These are phyloP conservation scores for Sinocyclocheilus anshuiensis DNA, from an alignment of 2,113 vertebrate species.

Conservation along the genomic window DNA sequence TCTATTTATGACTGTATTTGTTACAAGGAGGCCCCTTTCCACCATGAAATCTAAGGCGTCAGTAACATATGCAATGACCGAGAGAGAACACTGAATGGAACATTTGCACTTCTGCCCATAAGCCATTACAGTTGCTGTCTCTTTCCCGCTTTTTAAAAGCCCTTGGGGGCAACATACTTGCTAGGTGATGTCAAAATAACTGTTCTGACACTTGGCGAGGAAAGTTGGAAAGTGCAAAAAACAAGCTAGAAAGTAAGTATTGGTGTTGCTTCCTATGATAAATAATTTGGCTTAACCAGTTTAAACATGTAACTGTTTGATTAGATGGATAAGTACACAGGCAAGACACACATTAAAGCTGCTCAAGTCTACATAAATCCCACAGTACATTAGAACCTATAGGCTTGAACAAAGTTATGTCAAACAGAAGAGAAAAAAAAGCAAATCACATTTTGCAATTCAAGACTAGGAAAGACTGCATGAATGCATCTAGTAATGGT, in stretches of 20 bases:
- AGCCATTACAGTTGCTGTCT: conserved; percentile 9
- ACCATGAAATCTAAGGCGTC: conserved; percentile 10
- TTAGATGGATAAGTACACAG: too few relatives aligned
- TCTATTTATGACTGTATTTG: not conserved
- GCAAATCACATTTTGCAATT: too few relatives aligned
- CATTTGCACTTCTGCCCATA: not conserved
- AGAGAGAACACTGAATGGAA: conserved; percentile 4
- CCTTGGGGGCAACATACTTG: conserved; percentile 12
- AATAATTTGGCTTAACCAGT: too few relatives aligned
- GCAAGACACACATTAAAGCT: too few relatives aligned
- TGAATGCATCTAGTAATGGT: too few relatives aligned
- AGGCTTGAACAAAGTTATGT: too few relatives aligned
- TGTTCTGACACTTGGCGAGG: not conserved
- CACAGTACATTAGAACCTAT: too few relatives aligned
- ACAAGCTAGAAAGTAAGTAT: not conserved
- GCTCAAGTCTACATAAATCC: too few relatives aligned
- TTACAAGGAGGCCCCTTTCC: not conserved
- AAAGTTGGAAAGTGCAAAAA: not conserved
- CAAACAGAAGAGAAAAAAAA: too few relatives aligned
- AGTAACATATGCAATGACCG: conserved; percentile 30
- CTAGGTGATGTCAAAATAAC: not conserved
- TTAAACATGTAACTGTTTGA: too few relatives aligned
- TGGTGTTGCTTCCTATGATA: not conserved
- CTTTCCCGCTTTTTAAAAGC: conserved; percentile 38
- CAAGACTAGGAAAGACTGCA: too few relatives aligned